Percentiles rank a stretch among this genome's conserved stretches.
Conservation (phyloP, 1,140 invertebrate genomes). For the Penaeus indicus region DNA sequence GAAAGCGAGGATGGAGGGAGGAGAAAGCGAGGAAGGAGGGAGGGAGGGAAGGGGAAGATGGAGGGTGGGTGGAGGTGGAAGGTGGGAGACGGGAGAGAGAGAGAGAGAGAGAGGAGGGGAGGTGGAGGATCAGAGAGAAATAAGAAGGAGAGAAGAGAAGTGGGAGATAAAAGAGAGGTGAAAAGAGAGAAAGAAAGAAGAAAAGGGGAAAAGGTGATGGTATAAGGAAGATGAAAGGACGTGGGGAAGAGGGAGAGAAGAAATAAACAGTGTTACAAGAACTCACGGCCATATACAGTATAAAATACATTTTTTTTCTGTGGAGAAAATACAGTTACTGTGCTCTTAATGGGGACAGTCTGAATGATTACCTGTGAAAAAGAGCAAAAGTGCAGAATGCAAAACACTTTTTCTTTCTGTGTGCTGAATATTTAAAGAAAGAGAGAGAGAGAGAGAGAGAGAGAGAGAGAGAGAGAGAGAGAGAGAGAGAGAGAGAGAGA, state of each 20-base stretch:
- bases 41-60: not conserved
- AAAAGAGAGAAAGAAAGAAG: not conserved
- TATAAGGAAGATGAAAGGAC: not conserved
- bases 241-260: not conserved
- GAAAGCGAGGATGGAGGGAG: no score
- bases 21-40: no score
- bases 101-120: not conserved
- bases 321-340: no score
- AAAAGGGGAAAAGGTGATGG: no score
- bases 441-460: slow-evolving; percentile 28
- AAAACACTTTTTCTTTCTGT: not conserved
- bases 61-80: no score
- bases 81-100: not conserved
- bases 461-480: slow-evolving; percentile 46
- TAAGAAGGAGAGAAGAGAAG: not conserved
- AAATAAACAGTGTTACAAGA: not conserved
- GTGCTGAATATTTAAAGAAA: not conserved
- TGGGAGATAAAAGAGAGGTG: not conserved
- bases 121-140: not conserved
- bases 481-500: slow-evolving; percentile 35
- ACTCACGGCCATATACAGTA: not conserved
- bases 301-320: not conserved
- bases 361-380: no score
- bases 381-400: no score
- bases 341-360: no score